A percentile compares a stretch with the other conserved stretches of the same genome.
These are phyloP conservation scores for Zosterops lateralis DNA, from an alignment of 2,113 vertebrate species.

Conservation along the genomic window DNA sequence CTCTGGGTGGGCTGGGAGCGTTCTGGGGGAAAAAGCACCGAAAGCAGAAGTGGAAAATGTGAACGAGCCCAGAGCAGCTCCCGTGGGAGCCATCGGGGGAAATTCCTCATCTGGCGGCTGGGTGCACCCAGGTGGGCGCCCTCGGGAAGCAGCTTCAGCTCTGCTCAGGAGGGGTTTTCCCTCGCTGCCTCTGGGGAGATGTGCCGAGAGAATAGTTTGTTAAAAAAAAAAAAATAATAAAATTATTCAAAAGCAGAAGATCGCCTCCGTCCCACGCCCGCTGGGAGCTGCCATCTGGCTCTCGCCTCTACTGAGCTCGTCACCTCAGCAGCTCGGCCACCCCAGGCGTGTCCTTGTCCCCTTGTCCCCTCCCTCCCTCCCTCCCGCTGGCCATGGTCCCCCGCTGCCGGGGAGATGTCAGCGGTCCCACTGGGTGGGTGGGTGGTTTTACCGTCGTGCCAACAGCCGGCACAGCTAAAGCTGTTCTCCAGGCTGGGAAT, in stretches of 20 bases:
- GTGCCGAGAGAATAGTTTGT: background rate
- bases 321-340: no score
- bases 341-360: no score
- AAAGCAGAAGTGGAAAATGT: background rate
- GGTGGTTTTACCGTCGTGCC: no score
- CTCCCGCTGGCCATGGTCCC: no score
- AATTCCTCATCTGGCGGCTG: background rate
- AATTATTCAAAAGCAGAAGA: background rate
- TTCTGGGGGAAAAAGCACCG: background rate
- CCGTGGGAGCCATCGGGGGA: background rate
- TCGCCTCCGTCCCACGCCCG: background rate
- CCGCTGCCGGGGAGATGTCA: no score
- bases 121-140: background rate
- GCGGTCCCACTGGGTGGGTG: no score
- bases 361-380: no score
- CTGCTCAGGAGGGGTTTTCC: background rate
- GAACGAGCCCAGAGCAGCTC: background rate
- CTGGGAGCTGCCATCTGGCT: background rate
- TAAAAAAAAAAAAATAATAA: no score
- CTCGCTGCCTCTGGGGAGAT: background rate
- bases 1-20: background rate
- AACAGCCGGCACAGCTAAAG: no score
- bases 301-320: no score
- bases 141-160: background rate
- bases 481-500: no score